phyloP scores from a whole-genome alignment of 1,140 invertebrate species.

The Drosophila nigrodunni region DNA sequence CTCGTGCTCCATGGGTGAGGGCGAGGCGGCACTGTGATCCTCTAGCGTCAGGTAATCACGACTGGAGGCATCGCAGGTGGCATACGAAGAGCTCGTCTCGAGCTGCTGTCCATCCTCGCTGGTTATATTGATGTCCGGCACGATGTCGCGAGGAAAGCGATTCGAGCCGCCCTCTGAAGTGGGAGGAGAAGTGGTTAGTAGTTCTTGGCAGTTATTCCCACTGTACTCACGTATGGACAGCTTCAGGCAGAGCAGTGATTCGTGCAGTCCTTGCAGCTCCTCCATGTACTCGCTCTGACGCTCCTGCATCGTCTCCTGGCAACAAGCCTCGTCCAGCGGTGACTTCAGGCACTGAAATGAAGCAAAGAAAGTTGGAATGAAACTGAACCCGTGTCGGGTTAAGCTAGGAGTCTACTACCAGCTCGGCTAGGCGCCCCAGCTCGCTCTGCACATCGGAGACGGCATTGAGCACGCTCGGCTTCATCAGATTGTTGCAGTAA shows the following conservation, averaged over 20 bases:
- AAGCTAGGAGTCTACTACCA: conserved; percentile 40
- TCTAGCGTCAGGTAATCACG: conserved; percentile 61
- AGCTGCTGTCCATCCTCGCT: conserved; percentile 70
- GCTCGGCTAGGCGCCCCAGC: conserved; percentile 65
- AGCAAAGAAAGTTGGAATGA: conserved; percentile 68
- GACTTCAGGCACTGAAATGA: conserved; percentile 63
- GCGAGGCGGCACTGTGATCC: conserved; percentile 58
- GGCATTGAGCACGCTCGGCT: conserved; percentile 76
- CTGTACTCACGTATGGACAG: conserved; percentile 66
- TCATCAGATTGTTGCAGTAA: conserved; percentile 80
- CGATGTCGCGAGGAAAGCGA: conserved; percentile 67
- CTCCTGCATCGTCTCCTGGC: conserved; percentile 78
- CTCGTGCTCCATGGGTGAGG: conserved; percentile 72
- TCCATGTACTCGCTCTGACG: conserved; percentile 67
- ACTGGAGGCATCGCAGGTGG: conserved; percentile 55
- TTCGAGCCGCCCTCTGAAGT: conserved; percentile 67
- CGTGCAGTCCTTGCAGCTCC: conserved; percentile 67
- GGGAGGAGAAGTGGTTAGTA: not conserved
- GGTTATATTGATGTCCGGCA: conserved; percentile 81
- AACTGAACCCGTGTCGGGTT: too few species aligned
- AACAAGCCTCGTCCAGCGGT: conserved; percentile 78
- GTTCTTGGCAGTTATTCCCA: not conserved
- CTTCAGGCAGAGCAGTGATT: conserved; percentile 66
- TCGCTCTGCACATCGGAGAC: conserved; percentile 80
- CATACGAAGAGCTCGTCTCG: conserved; percentile 62